These are phyloP conservation scores for Nasonia giraulti DNA, from an alignment of 1,140 invertebrate species.

Conservation along the genomic window DNA sequence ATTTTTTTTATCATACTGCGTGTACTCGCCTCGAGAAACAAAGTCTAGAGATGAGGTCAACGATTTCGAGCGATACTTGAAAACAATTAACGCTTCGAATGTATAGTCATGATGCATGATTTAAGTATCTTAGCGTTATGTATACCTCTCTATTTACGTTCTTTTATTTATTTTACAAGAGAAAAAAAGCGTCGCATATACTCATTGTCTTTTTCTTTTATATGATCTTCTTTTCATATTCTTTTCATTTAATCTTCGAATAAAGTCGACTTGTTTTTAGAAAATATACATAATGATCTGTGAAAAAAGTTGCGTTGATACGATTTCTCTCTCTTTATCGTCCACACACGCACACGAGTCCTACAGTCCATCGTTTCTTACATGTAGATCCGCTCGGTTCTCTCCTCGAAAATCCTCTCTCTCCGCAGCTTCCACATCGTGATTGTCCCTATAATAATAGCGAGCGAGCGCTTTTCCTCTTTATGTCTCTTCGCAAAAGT, in stretches of 20 bases:
- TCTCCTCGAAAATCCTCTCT: no score
- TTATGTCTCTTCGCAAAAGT: no score
- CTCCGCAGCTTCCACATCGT: background rate
- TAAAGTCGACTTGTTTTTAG: slow-evolving; percentile 7
- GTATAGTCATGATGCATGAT: slow-evolving; percentile 1
- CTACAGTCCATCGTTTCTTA: background rate
- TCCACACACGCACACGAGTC: background rate
- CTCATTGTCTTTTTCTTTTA: background rate
- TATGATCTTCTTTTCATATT: no score
- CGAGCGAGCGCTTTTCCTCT: no score
- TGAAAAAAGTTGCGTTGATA: slow-evolving; percentile 15
- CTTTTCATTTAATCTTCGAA: background rate
- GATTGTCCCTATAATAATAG: background rate
- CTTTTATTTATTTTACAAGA: slow-evolving; percentile 39
- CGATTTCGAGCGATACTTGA: slow-evolving; percentile 12
- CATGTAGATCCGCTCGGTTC: no score
- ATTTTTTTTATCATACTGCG: background rate
- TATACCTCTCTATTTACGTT: background rate
- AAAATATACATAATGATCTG: slow-evolving; percentile 27
- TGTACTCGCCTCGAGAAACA: background rate
- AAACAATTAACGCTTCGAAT: slow-evolving; percentile 17
- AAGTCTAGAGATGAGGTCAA: background rate
- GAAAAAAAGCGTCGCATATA: background rate
- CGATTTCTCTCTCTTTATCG: slow-evolving; percentile 5
- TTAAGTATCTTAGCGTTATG: background rate